Percentiles rank a stretch among this genome's conserved stretches.
Conservation (phyloP, 1,140 invertebrate genomes). For the Drosophila mayri region DNA sequence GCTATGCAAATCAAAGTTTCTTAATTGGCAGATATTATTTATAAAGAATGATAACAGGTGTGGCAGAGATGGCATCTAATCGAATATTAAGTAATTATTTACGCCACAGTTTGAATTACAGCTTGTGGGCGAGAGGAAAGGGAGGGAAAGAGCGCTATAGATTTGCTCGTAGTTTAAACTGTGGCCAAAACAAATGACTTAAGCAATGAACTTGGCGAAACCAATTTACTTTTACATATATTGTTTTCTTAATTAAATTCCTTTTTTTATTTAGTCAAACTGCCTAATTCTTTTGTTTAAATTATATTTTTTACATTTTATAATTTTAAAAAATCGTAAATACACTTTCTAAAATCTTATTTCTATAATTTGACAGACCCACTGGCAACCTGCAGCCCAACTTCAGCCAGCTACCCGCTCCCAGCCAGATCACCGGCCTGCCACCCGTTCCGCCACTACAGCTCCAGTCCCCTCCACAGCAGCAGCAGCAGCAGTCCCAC, state of each 20-base stretch:
- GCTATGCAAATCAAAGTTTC: background rate
- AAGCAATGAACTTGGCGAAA: too few relatives aligned
- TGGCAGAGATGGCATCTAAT: background rate
- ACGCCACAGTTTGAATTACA: too few relatives aligned
- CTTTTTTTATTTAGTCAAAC: too few relatives aligned
- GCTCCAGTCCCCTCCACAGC: constrained; percentile 19
- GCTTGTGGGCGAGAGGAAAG: too few relatives aligned
- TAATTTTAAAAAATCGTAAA: background rate
- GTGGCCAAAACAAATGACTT: too few relatives aligned
- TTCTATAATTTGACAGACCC: constrained; percentile 31
- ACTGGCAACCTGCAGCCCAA: constrained; percentile 66
- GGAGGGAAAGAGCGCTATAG: too few relatives aligned
- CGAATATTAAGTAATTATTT: background rate
- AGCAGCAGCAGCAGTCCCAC: constrained; percentile 16
- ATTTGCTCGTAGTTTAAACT: too few relatives aligned
- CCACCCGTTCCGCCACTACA: constrained; percentile 52
- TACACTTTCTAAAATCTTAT: background rate
- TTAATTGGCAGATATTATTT: background rate
- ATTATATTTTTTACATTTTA: background rate
- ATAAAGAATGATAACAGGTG: background rate
- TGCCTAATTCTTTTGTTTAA: too few relatives aligned
- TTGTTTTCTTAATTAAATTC: too few relatives aligned
- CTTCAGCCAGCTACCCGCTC: constrained; percentile 57
- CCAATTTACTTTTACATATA: too few relatives aligned
- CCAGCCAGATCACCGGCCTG: constrained; percentile 60